These are phyloP conservation scores for Apogon talboti DNA, from an alignment of 2,797 vertebrate genomes.

Conservation along the genomic window DNA sequence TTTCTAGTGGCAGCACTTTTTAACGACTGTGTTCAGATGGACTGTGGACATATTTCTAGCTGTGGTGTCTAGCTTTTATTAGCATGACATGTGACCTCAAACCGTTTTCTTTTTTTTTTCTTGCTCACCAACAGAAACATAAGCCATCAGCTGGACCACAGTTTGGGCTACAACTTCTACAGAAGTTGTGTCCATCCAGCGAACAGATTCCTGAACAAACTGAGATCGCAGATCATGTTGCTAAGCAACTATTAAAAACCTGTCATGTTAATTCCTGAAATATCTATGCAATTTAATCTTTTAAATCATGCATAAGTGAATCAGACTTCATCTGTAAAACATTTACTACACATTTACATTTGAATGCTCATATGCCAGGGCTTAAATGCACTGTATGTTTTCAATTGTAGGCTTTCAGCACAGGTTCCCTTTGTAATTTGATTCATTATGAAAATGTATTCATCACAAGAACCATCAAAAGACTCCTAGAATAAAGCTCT, in stretches of 20 bases:
- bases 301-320: not conserved
- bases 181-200: not conserved
- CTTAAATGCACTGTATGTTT: slow-evolving; percentile 6
- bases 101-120: slow-evolving; percentile 37
- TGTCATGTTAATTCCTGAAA: slow-evolving; percentile 25
- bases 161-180: too few species aligned
- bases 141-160: too few species aligned
- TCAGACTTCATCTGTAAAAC: slow-evolving; percentile 14
- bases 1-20: slow-evolving; percentile 25
- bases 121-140: too few species aligned
- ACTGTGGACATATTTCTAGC: slow-evolving; percentile 32
- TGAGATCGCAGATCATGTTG: slow-evolving; percentile 15
- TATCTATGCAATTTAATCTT: slow-evolving; percentile 16
- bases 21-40: slow-evolving; percentile 24
- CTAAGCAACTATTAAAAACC: slow-evolving; percentile 47
- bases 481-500: not conserved
- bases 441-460: slow-evolving; percentile 9
- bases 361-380: not conserved
- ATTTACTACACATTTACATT: slow-evolving; percentile 8
- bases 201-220: not conserved
- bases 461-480: slow-evolving; percentile 1
- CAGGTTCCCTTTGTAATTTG: slow-evolving; percentile 2
- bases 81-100: slow-evolving; percentile 53
- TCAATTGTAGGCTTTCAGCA: slow-evolving; percentile 7
- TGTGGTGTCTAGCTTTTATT: slow-evolving; percentile 49